These are phyloP conservation scores for Andrena camellia DNA, from an alignment of 2,888 invertebrate genomes.

Conservation along the genomic window DNA sequence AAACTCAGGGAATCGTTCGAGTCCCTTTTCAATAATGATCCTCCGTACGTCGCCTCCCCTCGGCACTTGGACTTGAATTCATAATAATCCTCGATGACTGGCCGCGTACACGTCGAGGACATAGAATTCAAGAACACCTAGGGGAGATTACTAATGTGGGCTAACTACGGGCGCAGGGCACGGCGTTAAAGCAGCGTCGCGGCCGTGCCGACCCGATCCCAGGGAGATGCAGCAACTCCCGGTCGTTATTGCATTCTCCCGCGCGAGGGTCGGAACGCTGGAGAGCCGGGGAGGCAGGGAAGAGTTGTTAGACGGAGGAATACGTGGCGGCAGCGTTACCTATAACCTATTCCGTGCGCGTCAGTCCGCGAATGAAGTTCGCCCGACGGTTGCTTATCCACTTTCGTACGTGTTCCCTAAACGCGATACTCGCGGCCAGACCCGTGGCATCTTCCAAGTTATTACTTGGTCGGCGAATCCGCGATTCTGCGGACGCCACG, in stretches of 20 bases:
- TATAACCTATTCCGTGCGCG: slow-evolving; percentile 84
- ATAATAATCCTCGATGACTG: slow-evolving; percentile 57
- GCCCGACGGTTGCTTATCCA: slow-evolving; percentile 81
- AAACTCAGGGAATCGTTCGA: neutral
- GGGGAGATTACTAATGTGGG: slow-evolving; percentile 81
- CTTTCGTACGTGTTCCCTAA: slow-evolving; percentile 84
- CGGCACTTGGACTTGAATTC: slow-evolving; percentile 64
- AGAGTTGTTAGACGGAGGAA: slow-evolving; percentile 54
- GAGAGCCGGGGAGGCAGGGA: slow-evolving; percentile 21
- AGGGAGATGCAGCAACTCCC: slow-evolving; percentile 69
- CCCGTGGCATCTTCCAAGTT: slow-evolving; percentile 66
- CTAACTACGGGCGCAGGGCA: slow-evolving; percentile 75
- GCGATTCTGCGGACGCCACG: slow-evolving; percentile 64
- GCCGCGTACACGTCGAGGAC: slow-evolving; percentile 56
- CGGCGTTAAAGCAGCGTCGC: slow-evolving; percentile 61
- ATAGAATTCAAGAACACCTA: slow-evolving; percentile 78
- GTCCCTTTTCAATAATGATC: slow-evolving; percentile 37
- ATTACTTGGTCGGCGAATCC: slow-evolving; percentile 70
- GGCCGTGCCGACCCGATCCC: slow-evolving; percentile 62
- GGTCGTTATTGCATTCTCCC: slow-evolving; percentile 79
- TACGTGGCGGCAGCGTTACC: slow-evolving; percentile 62
- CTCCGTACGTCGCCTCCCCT: slow-evolving; percentile 6
- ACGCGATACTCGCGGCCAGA: slow-evolving; percentile 76
- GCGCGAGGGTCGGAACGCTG: slow-evolving; percentile 55
- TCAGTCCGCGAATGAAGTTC: slow-evolving; percentile 83